Evolutionary conservation across 92 coral and sea anemone genomes (phyloP).

Genomic region (Umimayanthus kanabou): DNA sequence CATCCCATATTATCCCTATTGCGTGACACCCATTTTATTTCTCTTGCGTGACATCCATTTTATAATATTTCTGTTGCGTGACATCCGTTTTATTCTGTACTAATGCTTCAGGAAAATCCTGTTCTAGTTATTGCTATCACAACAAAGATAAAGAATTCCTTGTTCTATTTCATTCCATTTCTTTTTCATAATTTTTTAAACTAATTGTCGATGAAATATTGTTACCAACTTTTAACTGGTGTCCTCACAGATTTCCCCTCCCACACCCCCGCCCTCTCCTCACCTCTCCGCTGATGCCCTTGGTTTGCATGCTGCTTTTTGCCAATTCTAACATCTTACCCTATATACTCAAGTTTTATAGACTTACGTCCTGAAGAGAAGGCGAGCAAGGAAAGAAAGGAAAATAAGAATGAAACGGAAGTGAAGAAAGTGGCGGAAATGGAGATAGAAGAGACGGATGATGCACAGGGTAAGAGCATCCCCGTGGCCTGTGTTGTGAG

Average conservation of each 20-base stretch:
- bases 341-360: conserved; percentile 1
- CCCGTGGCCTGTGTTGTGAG: conserved; percentile 77
- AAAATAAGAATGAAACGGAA: conserved; percentile 38
- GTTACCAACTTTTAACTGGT: too few species aligned
- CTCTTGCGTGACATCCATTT: too few species aligned
- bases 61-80: too few species aligned
- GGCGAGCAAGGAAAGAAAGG: not conserved
- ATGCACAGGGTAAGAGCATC: conserved; percentile 38
- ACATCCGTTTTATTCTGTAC: too few species aligned
- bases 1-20: too few species aligned
- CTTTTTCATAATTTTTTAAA: too few species aligned
- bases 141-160: too few species aligned
- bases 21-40: too few species aligned
- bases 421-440: not conserved
- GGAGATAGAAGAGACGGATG: conserved; percentile 40
- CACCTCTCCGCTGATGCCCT: not conserved
- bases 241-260: not conserved
- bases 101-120: too few species aligned
- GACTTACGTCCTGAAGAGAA: conserved; percentile 5
- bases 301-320: not conserved
- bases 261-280: not conserved
- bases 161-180: too few species aligned
- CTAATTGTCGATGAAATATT: too few species aligned
- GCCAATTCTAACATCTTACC: not conserved
- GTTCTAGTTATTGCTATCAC: too few species aligned